These are phyloP conservation scores for Phylloscopus collybita DNA, from an alignment of 2,797 vertebrate species.

Conservation along the genomic window DNA sequence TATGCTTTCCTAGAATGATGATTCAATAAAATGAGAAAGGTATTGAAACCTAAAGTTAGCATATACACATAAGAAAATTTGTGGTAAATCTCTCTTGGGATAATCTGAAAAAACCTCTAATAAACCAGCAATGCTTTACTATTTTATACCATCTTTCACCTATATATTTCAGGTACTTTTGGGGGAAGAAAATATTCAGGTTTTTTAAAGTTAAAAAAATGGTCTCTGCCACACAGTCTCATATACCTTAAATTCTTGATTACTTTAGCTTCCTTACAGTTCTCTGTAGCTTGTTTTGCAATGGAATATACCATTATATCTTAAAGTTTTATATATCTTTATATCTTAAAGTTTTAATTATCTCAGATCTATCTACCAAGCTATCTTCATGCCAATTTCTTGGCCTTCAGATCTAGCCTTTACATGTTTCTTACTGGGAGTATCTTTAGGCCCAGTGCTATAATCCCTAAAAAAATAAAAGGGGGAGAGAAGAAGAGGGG, in stretches of 20 bases:
- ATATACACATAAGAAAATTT: neutral
- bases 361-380: neutral
- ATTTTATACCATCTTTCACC: neutral
- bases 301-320: neutral
- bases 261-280: neutral
- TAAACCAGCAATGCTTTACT: neutral
- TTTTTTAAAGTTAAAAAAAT: neutral
- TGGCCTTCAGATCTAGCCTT: neutral
- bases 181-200: neutral
- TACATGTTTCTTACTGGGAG: neutral
- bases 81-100: neutral
- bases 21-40: neutral
- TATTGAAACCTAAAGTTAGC: neutral
- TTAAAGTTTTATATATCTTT: neutral
- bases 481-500: neutral
- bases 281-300: neutral
- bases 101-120: neutral
- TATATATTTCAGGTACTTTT: neutral
- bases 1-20: neutral
- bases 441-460: neutral
- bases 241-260: neutral
- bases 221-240: neutral
- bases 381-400: neutral
- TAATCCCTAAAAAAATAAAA: neutral
- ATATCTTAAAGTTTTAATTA: neutral